Evolutionary conservation across 2,888 invertebrate genomes (phyloP).

Genomic region (Tipula lateralis): DNA sequence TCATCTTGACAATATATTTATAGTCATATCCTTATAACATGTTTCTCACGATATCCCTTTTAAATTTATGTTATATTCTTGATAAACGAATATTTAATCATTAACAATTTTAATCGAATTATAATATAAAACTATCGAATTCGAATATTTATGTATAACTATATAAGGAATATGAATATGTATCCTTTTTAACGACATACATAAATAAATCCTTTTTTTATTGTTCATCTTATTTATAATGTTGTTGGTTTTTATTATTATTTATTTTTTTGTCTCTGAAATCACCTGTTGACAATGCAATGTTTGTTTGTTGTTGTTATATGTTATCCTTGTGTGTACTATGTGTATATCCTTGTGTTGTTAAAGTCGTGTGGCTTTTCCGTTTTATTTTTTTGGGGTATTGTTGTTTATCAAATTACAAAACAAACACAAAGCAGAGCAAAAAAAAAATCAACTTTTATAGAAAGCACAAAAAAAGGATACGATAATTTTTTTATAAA

Average conservation of each 20-base stretch:
- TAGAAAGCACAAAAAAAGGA: not conserved
- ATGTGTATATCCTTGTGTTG: not conserved
- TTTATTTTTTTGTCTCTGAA: not conserved
- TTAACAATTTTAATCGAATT: not conserved
- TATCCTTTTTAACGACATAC: not conserved
- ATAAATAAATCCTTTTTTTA: not conserved
- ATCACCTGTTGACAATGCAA: not conserved
- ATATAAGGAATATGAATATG: not conserved
- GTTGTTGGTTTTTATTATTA: not conserved
- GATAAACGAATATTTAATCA: not conserved
- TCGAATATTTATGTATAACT: not conserved
- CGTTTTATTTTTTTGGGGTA: not conserved
- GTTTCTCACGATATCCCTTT: not conserved
- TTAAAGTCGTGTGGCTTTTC: not conserved
- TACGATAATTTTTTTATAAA: not conserved
- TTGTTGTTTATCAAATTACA: conserved; percentile 11
- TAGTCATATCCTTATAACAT: not conserved
- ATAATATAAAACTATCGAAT: not conserved
- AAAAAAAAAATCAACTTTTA: conserved; percentile 3
- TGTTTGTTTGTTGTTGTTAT: not conserved
- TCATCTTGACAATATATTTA: not conserved
- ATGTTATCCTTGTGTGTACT: not conserved
- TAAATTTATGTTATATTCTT: not conserved
- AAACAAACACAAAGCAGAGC: conserved; percentile 8
- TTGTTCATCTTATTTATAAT: conserved; percentile 5